Base-by-base conservation (phyloP, 1,140 invertebrate species). In the Drosophila punjabiensis region DNA sequence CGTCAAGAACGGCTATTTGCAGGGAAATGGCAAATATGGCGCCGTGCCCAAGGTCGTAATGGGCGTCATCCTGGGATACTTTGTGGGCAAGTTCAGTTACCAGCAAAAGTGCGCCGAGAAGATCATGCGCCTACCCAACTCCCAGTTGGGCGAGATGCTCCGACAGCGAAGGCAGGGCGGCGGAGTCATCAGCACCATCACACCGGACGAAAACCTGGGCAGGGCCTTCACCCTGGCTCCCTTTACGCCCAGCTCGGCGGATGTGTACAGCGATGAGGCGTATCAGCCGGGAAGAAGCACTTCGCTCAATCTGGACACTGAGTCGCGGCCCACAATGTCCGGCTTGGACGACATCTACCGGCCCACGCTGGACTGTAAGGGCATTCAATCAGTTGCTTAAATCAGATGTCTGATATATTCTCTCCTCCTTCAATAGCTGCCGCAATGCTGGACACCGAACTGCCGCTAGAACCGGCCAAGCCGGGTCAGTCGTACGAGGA, bases 81-180 rank as follows among this genome's bases (percentile, higher is more conserved):
- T 97, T 81, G 48, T 96, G 3, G 96, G 96, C 5, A 97, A 97
- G 93, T 93, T 97, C 45, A 97, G 96, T 3, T 97, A 97, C 80
- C 96, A 96, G 90, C 89, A 93, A 45, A 95, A 94, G 69, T 97
- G 96, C 91, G 95, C 95, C 6, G 96, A 97, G 69, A 97, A 96
- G 92, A 93, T 97, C 3, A 96, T 97, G 95, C 94, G 94, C 11
- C 90, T 97, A 30, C 96, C 96, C 8, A 91, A 93, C 39, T 93
- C 93, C 10, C 76, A 71, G 20, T 48, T 93, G 32, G 93, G 80
- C 2, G 92, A 93, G 55, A 61, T 93, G 18, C 47, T 93, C 9
- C 69, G 85, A 10, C 89, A 91, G 13, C 79, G 89, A 0, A 74
- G 88, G 1, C 79, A 88, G 11, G 85, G 82, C 11, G 81, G 86